These are phyloP conservation scores for Nomada fabriciana DNA, from an alignment of 2,888 invertebrate genomes.

Conservation along the genomic window DNA sequence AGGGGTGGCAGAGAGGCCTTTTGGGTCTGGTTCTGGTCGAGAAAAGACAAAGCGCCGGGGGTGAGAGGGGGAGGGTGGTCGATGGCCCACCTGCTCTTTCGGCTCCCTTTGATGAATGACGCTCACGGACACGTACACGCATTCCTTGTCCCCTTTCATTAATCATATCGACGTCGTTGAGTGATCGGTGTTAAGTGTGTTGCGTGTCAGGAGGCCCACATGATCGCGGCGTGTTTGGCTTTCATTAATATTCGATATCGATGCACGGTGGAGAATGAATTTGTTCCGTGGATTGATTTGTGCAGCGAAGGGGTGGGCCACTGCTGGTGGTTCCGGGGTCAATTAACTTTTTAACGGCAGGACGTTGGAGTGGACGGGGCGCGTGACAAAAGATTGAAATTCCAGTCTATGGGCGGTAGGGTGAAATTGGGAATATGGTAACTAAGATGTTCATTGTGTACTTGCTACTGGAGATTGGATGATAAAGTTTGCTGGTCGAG, in stretches of 20 bases:
- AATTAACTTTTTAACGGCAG: too few relatives aligned
- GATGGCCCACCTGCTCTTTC: constrained; percentile 57
- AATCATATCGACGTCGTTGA: constrained; percentile 49
- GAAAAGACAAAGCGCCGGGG: constrained; percentile 47
- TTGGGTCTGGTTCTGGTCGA: constrained; percentile 13
- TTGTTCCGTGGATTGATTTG: background rate
- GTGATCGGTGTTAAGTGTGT: constrained; percentile 49
- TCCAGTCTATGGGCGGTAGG: too few relatives aligned
- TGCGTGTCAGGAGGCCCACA: constrained; percentile 19
- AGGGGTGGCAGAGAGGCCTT: background rate
- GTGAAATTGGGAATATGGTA: too few relatives aligned
- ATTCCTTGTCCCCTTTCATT: constrained; percentile 37
- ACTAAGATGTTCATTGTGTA: too few relatives aligned
- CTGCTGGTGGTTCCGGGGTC: background rate
- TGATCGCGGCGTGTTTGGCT: constrained; percentile 39
- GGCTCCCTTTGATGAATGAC: constrained; percentile 47
- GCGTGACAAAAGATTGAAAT: too few relatives aligned
- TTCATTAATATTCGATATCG: constrained; percentile 52
- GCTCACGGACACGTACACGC: constrained; percentile 32
- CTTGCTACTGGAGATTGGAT: too few relatives aligned
- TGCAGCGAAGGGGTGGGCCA: background rate
- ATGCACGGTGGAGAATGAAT: constrained; percentile 10
- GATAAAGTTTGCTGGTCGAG: too few relatives aligned
- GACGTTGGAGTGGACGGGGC: too few relatives aligned
- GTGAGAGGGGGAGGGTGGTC: background rate